Evolutionary conservation across 2,888 invertebrate genomes (phyloP).

Genomic region (Eupithecia exiguata): DNA sequence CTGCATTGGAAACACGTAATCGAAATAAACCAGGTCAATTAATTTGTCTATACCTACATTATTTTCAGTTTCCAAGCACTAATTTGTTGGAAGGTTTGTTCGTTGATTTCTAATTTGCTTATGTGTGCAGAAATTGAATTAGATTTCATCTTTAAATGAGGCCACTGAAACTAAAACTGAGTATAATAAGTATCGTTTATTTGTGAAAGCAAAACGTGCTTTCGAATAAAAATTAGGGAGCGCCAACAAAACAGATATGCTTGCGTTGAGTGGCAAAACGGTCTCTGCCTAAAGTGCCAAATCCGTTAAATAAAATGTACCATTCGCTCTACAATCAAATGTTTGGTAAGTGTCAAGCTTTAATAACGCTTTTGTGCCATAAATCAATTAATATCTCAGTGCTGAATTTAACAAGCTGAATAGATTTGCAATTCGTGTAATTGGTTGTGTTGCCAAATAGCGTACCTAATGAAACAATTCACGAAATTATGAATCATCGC

Average conservation of each 20-base stretch:
- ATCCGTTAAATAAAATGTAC: not conserved
- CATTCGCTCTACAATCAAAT: not conserved
- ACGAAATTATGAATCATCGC: slow-evolving; percentile 46
- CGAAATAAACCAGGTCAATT: not conserved
- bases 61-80: not conserved
- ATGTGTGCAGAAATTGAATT: not conserved
- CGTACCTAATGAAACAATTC: slow-evolving; percentile 42
- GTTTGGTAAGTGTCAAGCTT: not conserved
- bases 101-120: not conserved
- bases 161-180: not conserved
- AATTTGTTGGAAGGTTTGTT: not conserved
- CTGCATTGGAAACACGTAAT: not conserved
- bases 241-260: not conserved
- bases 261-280: not conserved
- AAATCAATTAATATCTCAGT: slow-evolving; percentile 18
- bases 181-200: not conserved
- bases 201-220: not conserved
- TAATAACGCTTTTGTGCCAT: not conserved
- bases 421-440: slow-evolving; percentile 41
- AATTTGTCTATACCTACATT: not conserved
- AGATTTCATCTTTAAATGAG: not conserved
- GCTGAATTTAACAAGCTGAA: slow-evolving; percentile 26
- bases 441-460: slow-evolving; percentile 53
- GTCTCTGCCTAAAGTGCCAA: not conserved
- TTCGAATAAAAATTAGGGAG: not conserved